A percentile compares a stretch with the other conserved stretches of the same genome.
phyloP scores from a whole-genome alignment of 2,888 invertebrate genomes.

The Dasysyrphus albostriatus region DNA sequence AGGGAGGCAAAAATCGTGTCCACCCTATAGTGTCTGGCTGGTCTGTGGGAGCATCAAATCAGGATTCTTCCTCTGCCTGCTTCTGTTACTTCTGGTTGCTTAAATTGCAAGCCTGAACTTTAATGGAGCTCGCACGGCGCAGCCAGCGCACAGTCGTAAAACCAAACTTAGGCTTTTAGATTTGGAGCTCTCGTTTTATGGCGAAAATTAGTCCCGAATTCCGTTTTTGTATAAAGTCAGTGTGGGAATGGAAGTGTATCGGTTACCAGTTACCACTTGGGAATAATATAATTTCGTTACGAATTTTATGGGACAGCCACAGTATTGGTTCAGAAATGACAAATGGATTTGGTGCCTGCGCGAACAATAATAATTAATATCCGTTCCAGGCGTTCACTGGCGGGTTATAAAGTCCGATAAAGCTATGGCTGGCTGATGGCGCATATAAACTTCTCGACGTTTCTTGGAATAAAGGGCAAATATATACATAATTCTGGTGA shows the following conservation, averaged over 20 bases:
- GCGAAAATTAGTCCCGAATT: conserved; percentile 55
- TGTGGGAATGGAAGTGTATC: conserved; percentile 62
- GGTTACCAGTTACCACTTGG: conserved; percentile 17
- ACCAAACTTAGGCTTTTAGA: conserved; percentile 25
- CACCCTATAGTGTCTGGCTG: conserved; percentile 54
- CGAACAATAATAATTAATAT: conserved; percentile 73
- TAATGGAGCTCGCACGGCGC: conserved; percentile 42
- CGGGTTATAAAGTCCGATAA: not conserved
- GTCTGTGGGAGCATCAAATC: conserved; percentile 9
- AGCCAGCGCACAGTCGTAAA: conserved; percentile 40
- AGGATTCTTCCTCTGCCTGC: conserved; percentile 58
- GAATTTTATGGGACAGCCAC: conserved; percentile 74
- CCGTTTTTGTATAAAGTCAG: conserved; percentile 14
- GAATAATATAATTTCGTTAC: conserved; percentile 72
- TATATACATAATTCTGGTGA: conserved; percentile 31
- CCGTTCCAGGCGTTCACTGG: conserved; percentile 29
- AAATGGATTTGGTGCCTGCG: conserved; percentile 66
- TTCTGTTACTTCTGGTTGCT: conserved; percentile 49
- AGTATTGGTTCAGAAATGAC: conserved; percentile 73
- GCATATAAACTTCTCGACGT: conserved; percentile 18
- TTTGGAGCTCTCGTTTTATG: conserved; percentile 57
- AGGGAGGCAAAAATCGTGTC: conserved; percentile 64
- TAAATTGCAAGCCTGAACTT: conserved; percentile 1
- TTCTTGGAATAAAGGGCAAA: conserved; percentile 56
- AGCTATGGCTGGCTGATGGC: conserved; percentile 10